A percentile compares a stretch with the other conserved stretches of the same genome.
Evolutionary conservation across 2,113 vertebrate genomes (phyloP).

Genomic region (Cromileptes altivelis): DNA sequence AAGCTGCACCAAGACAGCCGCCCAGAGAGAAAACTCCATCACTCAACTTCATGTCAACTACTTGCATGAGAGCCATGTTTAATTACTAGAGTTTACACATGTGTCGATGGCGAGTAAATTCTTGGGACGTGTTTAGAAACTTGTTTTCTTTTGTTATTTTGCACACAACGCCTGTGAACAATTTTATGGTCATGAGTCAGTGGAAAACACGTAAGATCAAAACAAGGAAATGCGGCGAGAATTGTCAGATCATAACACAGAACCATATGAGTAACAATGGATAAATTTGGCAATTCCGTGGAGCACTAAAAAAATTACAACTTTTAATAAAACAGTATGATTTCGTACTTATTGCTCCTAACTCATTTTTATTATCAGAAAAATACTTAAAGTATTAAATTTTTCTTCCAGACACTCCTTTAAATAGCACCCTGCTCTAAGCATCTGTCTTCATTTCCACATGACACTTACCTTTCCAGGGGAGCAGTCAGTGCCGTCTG

Average conservation of each 20-base stretch:
- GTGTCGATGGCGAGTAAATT: not conserved
- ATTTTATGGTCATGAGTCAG: conserved; percentile 39
- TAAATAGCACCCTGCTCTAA: too few species aligned
- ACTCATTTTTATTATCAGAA: not conserved
- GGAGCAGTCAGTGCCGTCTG: conserved; percentile 96
- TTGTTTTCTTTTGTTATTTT: conserved; percentile 25
- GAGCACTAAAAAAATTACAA: not conserved
- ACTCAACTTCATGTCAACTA: conserved; percentile 39
- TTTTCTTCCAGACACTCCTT: too few species aligned
- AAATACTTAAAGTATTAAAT: not conserved
- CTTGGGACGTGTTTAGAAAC: conserved; percentile 1
- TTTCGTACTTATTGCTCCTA: not conserved
- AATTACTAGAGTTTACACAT: conserved; percentile 20
- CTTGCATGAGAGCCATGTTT: conserved; percentile 11
- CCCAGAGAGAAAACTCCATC: conserved; percentile 57
- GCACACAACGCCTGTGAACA: conserved; percentile 18
- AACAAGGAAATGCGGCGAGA: conserved; percentile 4
- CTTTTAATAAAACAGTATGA: not conserved
- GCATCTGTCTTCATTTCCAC: not conserved
- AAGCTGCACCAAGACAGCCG: conserved; percentile 68
- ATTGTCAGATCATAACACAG: conserved; percentile 10
- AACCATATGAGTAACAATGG: conserved; percentile 25
- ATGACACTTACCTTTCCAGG: conserved; percentile 89
- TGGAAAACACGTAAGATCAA: conserved; percentile 28
- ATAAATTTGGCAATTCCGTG: not conserved